phyloP scores from a whole-genome alignment of 2,888 invertebrate species.

The Lingula anatina region DNA sequence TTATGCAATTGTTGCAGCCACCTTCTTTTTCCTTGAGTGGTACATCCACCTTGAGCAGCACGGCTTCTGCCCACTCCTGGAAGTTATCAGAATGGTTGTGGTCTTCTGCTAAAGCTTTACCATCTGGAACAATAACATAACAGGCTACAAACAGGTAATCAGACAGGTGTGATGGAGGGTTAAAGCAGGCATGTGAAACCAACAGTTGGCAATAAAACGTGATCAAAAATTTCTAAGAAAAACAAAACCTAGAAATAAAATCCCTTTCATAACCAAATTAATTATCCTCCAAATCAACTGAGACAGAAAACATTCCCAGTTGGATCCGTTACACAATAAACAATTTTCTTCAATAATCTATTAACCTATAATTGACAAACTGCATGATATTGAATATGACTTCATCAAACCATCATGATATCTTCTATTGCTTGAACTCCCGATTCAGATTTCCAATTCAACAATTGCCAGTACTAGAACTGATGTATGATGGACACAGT shows the following conservation, averaged over 20 bases:
- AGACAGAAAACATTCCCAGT: too few species aligned
- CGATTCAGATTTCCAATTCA: too few species aligned
- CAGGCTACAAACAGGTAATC: too few species aligned
- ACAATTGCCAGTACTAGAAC: too few species aligned
- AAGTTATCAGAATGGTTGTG: slow-evolving; percentile 57
- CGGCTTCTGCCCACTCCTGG: slow-evolving; percentile 59
- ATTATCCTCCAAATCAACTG: too few species aligned
- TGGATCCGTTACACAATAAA: too few species aligned
- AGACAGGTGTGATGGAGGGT: neutral
- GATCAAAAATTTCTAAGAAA: neutral
- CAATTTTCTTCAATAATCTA: too few species aligned
- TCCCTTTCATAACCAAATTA: slow-evolving; percentile 55
- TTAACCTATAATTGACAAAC: too few species aligned
- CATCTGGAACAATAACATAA: slow-evolving; percentile 13
- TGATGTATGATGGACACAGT: too few species aligned
- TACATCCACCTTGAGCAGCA: slow-evolving; percentile 55
- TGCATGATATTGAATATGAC: too few species aligned
- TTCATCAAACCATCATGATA: too few species aligned
- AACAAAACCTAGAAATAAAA: slow-evolving; percentile 17
- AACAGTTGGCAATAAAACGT: neutral
- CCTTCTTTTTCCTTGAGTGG: slow-evolving; percentile 52
- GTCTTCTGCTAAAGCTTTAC: slow-evolving; percentile 55
- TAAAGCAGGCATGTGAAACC: neutral
- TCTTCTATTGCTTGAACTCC: too few species aligned
- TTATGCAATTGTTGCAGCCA: slow-evolving; percentile 13